Conservation (phyloP, 2,888 invertebrate species). For the Zaprionus lineosus region DNA sequence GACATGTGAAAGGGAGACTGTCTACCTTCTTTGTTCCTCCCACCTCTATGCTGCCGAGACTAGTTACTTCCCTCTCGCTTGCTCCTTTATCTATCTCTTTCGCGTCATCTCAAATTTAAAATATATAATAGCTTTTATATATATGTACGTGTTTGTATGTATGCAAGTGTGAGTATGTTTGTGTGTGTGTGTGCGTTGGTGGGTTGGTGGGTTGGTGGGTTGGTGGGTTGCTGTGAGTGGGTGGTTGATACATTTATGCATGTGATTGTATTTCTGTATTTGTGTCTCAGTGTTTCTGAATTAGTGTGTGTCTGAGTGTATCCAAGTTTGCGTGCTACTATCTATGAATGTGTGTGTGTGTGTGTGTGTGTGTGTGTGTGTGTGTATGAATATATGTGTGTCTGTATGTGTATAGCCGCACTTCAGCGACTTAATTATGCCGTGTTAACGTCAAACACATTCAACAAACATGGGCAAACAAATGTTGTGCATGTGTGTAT, state of each 20-base stretch:
- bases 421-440: constrained; percentile 78
- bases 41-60: too few relatives aligned
- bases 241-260: too few relatives aligned
- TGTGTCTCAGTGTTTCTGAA: too few relatives aligned
- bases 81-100: not conserved
- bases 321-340: too few relatives aligned
- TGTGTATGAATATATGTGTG: not conserved
- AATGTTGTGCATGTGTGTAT: constrained; percentile 45
- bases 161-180: constrained; percentile 1
- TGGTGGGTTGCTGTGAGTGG: constrained; percentile 9
- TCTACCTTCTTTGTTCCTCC: not conserved
- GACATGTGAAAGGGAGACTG: constrained; percentile 5
- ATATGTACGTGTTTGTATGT: constrained; percentile 10
- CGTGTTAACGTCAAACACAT: constrained; percentile 79
- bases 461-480: constrained; percentile 76
- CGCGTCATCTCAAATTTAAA: constrained; percentile 67
- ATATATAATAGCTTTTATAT: constrained; percentile 66
- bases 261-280: too few relatives aligned
- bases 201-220: constrained; percentile 1
- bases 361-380: constrained; percentile 8
- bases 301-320: constrained; percentile 5
- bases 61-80: constrained; percentile 1
- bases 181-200: constrained; percentile 3
- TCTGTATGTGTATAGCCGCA: constrained; percentile 55
- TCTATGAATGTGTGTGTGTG: constrained; percentile 10